These are phyloP conservation scores for Mystacornis crossleyi DNA, from an alignment of 2,113 vertebrate species.

Conservation along the genomic window DNA sequence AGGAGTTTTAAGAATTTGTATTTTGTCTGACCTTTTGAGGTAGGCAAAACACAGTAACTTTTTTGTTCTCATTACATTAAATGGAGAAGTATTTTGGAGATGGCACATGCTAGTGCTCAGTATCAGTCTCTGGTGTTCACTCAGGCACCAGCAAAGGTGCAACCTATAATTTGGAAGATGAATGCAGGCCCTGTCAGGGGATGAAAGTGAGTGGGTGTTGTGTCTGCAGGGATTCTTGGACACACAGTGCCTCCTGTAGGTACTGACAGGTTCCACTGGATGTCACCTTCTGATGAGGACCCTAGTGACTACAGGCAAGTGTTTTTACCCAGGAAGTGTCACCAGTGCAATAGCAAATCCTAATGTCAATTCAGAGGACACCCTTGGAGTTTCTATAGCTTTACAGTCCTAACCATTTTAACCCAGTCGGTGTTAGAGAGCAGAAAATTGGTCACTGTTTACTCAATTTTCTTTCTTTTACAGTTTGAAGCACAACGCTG, in stretches of 20 bases:
- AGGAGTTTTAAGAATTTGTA: constrained; percentile 8
- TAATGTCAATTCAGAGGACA: neutral
- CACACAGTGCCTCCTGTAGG: neutral
- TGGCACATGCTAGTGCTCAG: neutral
- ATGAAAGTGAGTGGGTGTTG: neutral
- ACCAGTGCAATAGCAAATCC: neutral
- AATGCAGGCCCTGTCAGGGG: rapidly evolving
- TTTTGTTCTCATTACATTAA: neutral
- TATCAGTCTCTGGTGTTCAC: neutral
- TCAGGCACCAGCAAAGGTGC: neutral
- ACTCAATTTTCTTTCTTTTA: neutral
- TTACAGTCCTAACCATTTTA: neutral
- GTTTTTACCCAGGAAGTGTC: neutral
- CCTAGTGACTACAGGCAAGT: rapidly evolving
- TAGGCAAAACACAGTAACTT: neutral
- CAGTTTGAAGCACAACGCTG: neutral
- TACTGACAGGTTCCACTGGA: neutral
- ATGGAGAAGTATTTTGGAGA: neutral
- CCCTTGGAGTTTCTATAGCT: neutral
- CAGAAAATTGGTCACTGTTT: neutral
- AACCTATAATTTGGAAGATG: neutral
- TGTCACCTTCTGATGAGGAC: neutral
- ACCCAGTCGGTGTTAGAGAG: neutral
- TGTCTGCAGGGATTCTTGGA: neutral
- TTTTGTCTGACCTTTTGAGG: constrained; percentile 3